Base-by-base conservation (phyloP, 2,113 vertebrate genomes). In the Dipodomys merriami region DNA sequence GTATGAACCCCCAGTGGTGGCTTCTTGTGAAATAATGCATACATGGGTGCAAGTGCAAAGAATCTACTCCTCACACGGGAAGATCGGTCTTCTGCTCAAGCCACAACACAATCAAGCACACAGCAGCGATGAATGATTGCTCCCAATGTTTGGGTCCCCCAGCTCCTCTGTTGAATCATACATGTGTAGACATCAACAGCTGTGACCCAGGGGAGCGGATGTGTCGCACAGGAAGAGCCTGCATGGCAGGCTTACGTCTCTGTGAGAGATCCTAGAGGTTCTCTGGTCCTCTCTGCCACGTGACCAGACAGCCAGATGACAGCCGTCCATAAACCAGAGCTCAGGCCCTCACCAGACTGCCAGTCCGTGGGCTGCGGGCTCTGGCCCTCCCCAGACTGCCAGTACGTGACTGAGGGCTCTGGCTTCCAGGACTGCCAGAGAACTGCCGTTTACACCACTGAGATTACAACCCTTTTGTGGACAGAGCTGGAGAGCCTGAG, bases 51-150 rank as follows among this genome's bases (percentile, higher is more conserved):
- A 30, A 25, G n/a, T 33, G 6, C 12, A 2, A 69, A 8, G 1
- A 29, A 35, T 18, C 19, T 23, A 4, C 2, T 49, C 19, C 69
- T 60, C 1, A 33, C 39, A 16, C 13, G 33, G 44, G 27, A 35
- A 53, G 57, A 7, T 6, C 12, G 2, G 0, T 7, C 44, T 1
- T n/a, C 79, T 53, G 8, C 20, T 35, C 25, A 13, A 7, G 19
- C 25, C 82, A 2, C 1, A 16, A 0, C 13, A 15, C 4, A 0
- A 6, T 11, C 7, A 10, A 1, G 9, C 5, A 12, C 13, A 0
- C 1, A 16, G 13, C 10, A 6, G 15, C 1, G 7, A 72, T 18
- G 1, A n/a, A 5, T 19, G 3, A 18, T 18, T 5, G 2, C 12
- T 1, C 12, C 1, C 11, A 35, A 25, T 33, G 60, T 18, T 4